These are phyloP conservation scores for Acropora yongei DNA, from an alignment of 64 coral and sea anemone genomes.

Conservation along the genomic window DNA sequence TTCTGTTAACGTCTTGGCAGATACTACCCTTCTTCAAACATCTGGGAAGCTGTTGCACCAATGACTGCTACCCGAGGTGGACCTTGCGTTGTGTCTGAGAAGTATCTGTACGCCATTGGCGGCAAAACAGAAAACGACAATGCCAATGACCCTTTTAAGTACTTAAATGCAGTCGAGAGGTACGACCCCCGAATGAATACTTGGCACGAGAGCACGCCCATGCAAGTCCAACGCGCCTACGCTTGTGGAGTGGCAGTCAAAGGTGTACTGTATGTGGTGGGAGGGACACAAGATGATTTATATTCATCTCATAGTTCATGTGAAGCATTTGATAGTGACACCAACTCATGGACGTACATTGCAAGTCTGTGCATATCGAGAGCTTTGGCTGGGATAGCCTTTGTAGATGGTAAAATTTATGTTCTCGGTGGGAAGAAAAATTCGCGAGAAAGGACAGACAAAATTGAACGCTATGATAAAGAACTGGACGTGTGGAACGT, in stretches of 20 bases:
- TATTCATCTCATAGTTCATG: conserved; percentile 87
- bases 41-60: conserved; percentile 76
- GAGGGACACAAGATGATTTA: conserved; percentile 91
- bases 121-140: conserved; percentile 87
- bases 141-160: conserved; percentile 68
- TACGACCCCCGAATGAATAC: conserved; percentile 73
- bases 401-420: conserved; percentile 66
- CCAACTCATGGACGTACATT: conserved; percentile 70
- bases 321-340: conserved; percentile 71
- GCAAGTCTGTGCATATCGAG: conserved; percentile 76
- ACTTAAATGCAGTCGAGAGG: conserved; percentile 83
- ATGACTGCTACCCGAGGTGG: conserved; percentile 79
- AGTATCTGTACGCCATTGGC: conserved; percentile 84
- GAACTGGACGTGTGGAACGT: conserved; percentile 83
- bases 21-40: conserved; percentile 80
- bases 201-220: conserved; percentile 71
- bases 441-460: conserved; percentile 88
- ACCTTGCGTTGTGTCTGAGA: conserved; percentile 81
- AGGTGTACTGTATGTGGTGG: conserved; percentile 79
- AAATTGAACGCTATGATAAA: conserved; percentile 78
- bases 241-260: conserved; percentile 79
- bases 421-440: conserved; percentile 91
- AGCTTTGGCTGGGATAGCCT: conserved; percentile 79
- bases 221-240: conserved; percentile 84
- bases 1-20: conserved; percentile 26